Base-by-base conservation (phyloP, 2,888 invertebrate species). In the Crepidodera aurea region DNA sequence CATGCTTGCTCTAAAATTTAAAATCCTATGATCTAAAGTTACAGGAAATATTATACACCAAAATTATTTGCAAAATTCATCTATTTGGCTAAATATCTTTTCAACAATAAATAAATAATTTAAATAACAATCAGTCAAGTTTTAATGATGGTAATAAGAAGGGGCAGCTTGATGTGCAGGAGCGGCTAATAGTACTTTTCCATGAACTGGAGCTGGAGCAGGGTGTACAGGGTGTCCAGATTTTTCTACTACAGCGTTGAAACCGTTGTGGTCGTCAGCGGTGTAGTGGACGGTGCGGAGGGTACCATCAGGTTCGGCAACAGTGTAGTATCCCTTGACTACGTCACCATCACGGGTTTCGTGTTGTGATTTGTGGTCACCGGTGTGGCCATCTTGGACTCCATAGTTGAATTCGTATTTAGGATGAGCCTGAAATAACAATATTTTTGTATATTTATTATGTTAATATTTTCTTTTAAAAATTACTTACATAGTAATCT, bases 401-500 rank as follows among this genome's bases (percentile, higher is more conserved):
- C 85, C 81, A 68, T 85, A 85, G 19, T 80, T 81, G 73, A 84
- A 84, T 56, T 85, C 82, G 53, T 71, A 72, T 51, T 71, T 68
- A 25, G 73, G 69, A 27, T 67, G 70, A 29, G 40, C 40, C 40
- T 40, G n/a, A 18, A 40, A 40, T 2, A 32, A n/a, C n/a, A n/a
- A n/a, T n/a, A n/a, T 22, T 22, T 22, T 22, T 4, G 22, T 22
- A 4, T 22, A 22, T 22, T 22, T 22, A 6, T 6, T 4, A 6
- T 22, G 22, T 22, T n/a, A n/a, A n/a, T n/a, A n/a, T n/a, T n/a
- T n/a, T n/a, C n/a, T 22, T 22, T 22, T 22, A 22, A 22, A n/a
- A n/a, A n/a, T n/a, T 5, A 83, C 86, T 85, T 76, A 88, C 88
- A 79, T 87, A 87, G 76, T 88, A 88, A 74, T 88, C 88, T 15